Evolutionary conservation across 2,113 vertebrate genomes (phyloP), one percentile per base, ranked within the genome.

Genomic region (Delphinapterus leucas): DNA sequence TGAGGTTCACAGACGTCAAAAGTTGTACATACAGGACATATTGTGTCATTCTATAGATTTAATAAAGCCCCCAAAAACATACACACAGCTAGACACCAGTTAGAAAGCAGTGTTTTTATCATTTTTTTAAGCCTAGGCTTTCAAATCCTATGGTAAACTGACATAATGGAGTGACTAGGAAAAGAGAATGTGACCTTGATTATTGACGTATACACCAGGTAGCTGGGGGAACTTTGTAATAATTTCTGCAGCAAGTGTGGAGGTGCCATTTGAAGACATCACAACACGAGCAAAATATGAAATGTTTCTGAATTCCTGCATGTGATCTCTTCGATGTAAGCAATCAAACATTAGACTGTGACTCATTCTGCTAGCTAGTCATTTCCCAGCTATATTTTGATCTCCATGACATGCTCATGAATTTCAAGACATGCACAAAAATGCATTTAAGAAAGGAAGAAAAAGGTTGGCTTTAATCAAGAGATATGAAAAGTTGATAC

Each of bases 381-480:
- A n/a, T 83, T 84, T 53, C 63, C 70, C 79, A 60, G 17, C 74
- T 79, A 0, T 49, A 33, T 92, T 95, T 95, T 87, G 68, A 83
- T 97, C 73, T 96, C 91, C 18, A 5, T 67, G 94, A 85, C 5
- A 8, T 6, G 26, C 88, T 76, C 17, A 31, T 65, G 55, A 47
- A 80, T 94, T 95, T 58, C 68, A 63, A 97, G 89, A 63, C 83
- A 38, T 86, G 53, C 14, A 61, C 28, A 44, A 60, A 89, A 88
- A 68, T 28, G 73, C 36, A 17, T 17, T 86, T 58, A 65, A 86
- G 93, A 25, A 53, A 33, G 87, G 79, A 86, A 95, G 12, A 49
- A 38, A 96, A 92, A 68, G 88, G 93, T 26, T 21, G 90, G 14
- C 28, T 63, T 94, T 71, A 74, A 96, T 97, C 33, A 83, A 49